Conservation (phyloP, 1,140 invertebrate species). For the Oncopodura yosiiana region DNA sequence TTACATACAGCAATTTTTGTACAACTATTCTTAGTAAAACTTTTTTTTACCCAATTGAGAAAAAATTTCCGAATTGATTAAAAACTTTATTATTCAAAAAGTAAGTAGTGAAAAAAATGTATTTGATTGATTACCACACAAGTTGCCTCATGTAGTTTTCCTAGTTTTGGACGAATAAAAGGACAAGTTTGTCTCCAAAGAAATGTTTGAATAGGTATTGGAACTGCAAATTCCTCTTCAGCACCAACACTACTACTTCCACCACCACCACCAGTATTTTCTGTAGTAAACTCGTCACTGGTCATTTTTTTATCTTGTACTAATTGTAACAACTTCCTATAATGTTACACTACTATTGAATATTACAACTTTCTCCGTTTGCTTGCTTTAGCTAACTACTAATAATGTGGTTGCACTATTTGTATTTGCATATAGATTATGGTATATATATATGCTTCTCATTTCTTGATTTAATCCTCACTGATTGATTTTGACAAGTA, state of each 20-base stretch:
- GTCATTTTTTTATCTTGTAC: no score
- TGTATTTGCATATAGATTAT: no score
- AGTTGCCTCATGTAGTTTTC: constrained; percentile 90
- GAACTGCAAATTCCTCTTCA: constrained; percentile 64
- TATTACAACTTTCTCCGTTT: no score
- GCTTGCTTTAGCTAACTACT: no score
- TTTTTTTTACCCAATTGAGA: constrained; percentile 21
- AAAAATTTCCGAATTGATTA: no score
- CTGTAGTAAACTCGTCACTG: no score
- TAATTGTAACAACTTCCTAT: no score
- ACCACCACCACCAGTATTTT: not conserved
- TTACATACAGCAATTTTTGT: constrained; percentile 3
- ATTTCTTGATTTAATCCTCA: no score
- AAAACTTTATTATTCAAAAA: constrained; percentile 10
- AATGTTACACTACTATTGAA: no score
- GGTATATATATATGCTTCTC: no score
- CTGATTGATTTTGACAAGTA: no score
- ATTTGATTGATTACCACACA: constrained; percentile 70
- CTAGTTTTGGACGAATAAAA: constrained; percentile 81
- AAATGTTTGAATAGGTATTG: constrained; percentile 95
- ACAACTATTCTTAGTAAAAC: constrained; percentile 21
- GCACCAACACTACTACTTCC: constrained; percentile 44
- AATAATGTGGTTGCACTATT: no score
- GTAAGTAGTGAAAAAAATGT: constrained; percentile 15
- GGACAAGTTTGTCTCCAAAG: constrained; percentile 93